Evolutionary conservation across 1,140 invertebrate genomes (phyloP), one percentile per base, ranked within the genome.

Genomic region (Carcinoscorpius rotundicauda): DNA sequence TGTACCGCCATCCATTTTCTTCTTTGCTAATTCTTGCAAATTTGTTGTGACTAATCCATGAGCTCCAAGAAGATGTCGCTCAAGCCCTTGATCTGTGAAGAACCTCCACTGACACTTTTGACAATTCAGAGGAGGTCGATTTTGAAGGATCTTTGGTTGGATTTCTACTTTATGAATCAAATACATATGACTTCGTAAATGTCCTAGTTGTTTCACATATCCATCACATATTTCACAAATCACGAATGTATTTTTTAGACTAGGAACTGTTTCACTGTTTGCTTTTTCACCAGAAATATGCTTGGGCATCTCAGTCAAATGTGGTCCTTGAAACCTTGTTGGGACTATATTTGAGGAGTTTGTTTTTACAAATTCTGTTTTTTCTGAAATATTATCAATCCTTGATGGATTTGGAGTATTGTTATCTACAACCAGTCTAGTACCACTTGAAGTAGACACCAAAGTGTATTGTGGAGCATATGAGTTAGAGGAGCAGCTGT

Each of bases 81-180:
- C 93, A 52, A 95, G 76, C 11, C 93, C 93, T 81, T 93, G 86
- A 79, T 88, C 86, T 51, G 86, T 87, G 74, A 87, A 88, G 76
- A 88, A 88, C 63, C 86, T 77, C 76, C 93, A 94, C 78, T 95
- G 89, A 82, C 93, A 97, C 76, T 96, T 94, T 76, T 94, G 91
- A 77, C 93, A 97, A 76, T 95, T 96, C 64, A 97, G 79, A 52
- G 93, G 93, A 66, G 93, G 91, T 78, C 91, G 81, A 77, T 92
- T 93, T 74, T 93, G 91, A 67, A 94, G 92, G 91, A 94, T 94
- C 79, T 94, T 94, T 67, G 91, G 91, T 81, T 94, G 91, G 73
- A 94, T 94, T 79, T 94, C 94, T 61, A 94, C 69, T 83, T 94
- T 93, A 75, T 94, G 92, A 74, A 93, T 93, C 89, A 90, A 93